Conservation (phyloP, 2,797 vertebrate genomes). For the Corythornis leucogaster region DNA sequence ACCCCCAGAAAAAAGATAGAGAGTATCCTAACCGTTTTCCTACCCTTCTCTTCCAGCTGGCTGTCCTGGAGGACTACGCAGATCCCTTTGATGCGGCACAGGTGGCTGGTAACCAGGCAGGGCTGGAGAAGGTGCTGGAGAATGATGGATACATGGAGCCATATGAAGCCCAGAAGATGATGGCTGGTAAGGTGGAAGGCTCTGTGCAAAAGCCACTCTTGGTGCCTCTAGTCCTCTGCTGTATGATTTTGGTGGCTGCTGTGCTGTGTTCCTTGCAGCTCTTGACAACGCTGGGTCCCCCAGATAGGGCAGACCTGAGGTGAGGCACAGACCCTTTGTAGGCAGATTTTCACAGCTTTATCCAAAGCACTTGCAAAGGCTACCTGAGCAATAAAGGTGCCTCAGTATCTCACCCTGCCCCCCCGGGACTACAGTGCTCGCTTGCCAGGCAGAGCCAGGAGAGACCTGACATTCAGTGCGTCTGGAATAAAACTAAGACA, state of each 20-base stretch:
- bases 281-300: background rate
- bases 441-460: background rate
- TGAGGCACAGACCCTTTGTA: background rate
- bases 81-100: constrained; percentile 94
- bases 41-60: constrained; percentile 78
- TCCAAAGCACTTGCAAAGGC: background rate
- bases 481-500: background rate
- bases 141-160: constrained; percentile 99
- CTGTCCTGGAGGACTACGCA: constrained; percentile 95
- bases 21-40: background rate
- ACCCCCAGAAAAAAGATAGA: background rate
- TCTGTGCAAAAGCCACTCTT: background rate
- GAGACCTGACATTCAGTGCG: background rate
- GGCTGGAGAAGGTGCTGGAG: constrained; percentile 87
- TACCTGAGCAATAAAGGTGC: background rate
- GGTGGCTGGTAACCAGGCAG: constrained; percentile 79
- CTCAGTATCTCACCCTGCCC: background rate
- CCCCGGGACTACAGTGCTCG: rapidly evolving
- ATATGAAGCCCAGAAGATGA: constrained; percentile 97
- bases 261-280: background rate
- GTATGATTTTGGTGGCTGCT: background rate
- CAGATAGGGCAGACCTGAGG: background rate
- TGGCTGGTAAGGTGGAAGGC: constrained; percentile 86
- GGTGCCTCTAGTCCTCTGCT: background rate
- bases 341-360: background rate